phyloP scores from a whole-genome alignment of 1,140 invertebrate genomes.

The Apis laboriosa region DNA sequence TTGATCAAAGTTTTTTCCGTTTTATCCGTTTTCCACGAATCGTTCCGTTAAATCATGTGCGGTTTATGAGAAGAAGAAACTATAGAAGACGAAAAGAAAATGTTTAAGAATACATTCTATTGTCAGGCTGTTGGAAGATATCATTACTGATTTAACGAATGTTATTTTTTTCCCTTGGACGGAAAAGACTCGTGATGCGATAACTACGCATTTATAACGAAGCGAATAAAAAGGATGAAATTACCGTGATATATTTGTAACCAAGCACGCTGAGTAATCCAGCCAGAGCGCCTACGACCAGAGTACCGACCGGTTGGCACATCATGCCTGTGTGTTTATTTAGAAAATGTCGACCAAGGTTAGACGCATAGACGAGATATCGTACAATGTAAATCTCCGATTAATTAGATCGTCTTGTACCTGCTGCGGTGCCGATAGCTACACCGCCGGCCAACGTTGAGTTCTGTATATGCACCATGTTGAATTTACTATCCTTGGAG shows the following conservation, averaged over 20 bases:
- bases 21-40: constrained; percentile 6
- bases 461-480: constrained; percentile 96
- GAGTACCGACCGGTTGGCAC: constrained; percentile 92
- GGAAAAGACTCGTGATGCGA: too few species aligned
- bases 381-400: constrained; percentile 11
- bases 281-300: constrained; percentile 90
- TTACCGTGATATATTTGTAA: constrained; percentile 92
- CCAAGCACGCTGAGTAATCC: constrained; percentile 92
- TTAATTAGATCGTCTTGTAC: constrained; percentile 58
- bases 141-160: too few species aligned
- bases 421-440: constrained; percentile 81
- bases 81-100: too few species aligned
- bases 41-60: not conserved
- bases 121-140: too few species aligned
- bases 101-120: not conserved
- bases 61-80: too few species aligned
- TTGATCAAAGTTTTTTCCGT: not conserved
- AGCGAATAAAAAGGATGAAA: not conserved
- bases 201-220: too few species aligned
- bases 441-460: constrained; percentile 93
- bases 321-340: constrained; percentile 82
- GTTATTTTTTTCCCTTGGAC: too few species aligned
- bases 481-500: constrained; percentile 90
- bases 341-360: constrained; percentile 22
- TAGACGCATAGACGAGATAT: not conserved